Base-by-base conservation (phyloP, 2,797 vertebrate genomes). In the Brachymystax lenok region DNA sequence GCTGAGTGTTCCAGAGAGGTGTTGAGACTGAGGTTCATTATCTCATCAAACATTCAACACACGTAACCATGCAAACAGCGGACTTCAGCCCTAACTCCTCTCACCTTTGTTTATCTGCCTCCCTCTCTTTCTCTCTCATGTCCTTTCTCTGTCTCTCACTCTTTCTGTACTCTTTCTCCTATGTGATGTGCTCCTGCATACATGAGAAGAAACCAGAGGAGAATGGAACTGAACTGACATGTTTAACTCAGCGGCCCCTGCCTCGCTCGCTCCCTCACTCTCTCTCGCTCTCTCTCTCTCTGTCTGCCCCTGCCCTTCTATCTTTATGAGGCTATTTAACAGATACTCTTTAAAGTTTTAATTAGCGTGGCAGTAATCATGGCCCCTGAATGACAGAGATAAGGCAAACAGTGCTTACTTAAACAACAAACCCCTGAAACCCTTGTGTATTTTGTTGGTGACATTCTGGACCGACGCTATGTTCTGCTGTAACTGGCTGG, bases 301-400 rank as follows among this genome's bases (percentile, higher is more conserved):
- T 8, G 8, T 27, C 10, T 66, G 2, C 73, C 59, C 19, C 7
- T 71, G 6, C 2, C 56, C 6, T 3, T 59, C 75, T 69, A 69
- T 75, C 74, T 72, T 88, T 73, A 63, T 75, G 66, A 83, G 86
- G 86, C 86, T 77, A 84, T 88, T 87, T 77, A 78, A 80, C 72
- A 67, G 51, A 84, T 82, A 74, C 83, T 61, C 75, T 80, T 88
- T 77, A 74, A 27, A 80, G 83, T 89, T 91, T 91, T 87, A 91
- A 91, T 92, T 91, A 90, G 87, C 83, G 6, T 56, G 78, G 82
- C 85, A 82, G 77, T 91, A 89, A 91, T 87, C 76, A 75, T 77
- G 70, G 73, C 76, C 21, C 80, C 90, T 92, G 90, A 90, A 90
- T 88, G 77, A 77, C 80, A 69, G 77, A 88, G 91, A 92, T 92